These are phyloP conservation scores for Zonitis immaculata DNA, from an alignment of 2,888 invertebrate genomes.

Conservation along the genomic window DNA sequence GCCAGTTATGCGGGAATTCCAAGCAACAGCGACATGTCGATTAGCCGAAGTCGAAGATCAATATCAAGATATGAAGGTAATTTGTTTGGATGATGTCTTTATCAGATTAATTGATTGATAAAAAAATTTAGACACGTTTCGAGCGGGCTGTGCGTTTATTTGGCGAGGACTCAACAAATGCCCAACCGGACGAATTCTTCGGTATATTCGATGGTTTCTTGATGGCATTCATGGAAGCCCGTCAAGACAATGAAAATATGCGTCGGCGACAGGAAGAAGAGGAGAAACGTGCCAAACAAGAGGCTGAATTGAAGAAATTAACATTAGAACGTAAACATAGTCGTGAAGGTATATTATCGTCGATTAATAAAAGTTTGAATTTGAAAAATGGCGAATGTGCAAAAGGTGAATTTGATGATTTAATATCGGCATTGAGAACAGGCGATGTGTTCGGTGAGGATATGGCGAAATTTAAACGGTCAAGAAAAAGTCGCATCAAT, in stretches of 20 bases:
- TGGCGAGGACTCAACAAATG: slow-evolving; percentile 79
- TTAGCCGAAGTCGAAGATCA: slow-evolving; percentile 90
- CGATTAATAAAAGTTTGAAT: slow-evolving; percentile 67
- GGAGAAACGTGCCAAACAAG: slow-evolving; percentile 80
- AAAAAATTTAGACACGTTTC: slow-evolving; percentile 62
- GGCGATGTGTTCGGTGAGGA: slow-evolving; percentile 96
- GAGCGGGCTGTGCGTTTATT: slow-evolving; percentile 84
- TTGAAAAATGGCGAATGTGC: slow-evolving; percentile 59
- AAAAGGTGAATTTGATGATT: slow-evolving; percentile 92
- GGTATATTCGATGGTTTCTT: slow-evolving; percentile 89
- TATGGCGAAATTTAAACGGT: slow-evolving; percentile 85
- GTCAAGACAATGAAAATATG: slow-evolving; percentile 83
- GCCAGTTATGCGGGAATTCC: slow-evolving; percentile 92
- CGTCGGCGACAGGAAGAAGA: slow-evolving; percentile 81
- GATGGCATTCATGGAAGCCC: slow-evolving; percentile 74
- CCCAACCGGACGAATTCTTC: slow-evolving; percentile 91
- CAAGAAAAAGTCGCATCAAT: slow-evolving; percentile 63
- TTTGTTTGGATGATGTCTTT: too few species aligned
- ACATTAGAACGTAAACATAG: slow-evolving; percentile 83
- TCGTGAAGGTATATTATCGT: slow-evolving; percentile 69
- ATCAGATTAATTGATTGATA: too few species aligned
- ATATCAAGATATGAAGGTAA: slow-evolving; percentile 91
- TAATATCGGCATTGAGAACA: slow-evolving; percentile 89
- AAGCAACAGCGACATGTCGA: slow-evolving; percentile 85
- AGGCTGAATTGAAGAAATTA: slow-evolving; percentile 83